phyloP scores from a whole-genome alignment of 2,113 vertebrate genomes.

The Pica pica region DNA sequence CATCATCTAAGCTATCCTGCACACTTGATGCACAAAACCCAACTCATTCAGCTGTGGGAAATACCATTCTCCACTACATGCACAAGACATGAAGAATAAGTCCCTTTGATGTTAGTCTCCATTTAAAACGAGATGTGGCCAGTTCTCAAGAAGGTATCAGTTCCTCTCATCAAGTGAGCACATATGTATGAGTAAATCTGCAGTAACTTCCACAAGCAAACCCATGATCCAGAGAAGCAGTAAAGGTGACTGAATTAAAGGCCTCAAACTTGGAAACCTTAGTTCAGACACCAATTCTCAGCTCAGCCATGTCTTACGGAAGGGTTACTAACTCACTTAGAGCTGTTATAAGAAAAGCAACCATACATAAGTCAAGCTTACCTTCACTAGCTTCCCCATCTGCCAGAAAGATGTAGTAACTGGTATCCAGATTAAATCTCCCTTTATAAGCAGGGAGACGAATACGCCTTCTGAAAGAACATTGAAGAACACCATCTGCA shows the following conservation, averaged over 20 bases:
- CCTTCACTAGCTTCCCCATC: conserved; percentile 75
- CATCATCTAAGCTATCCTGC: neutral
- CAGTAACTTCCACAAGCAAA: neutral
- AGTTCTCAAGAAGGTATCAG: neutral
- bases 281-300: neutral
- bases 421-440: conserved; percentile 76
- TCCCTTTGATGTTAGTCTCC: neutral
- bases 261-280: neutral
- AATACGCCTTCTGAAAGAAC: conserved; percentile 80
- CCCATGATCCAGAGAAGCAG: neutral
- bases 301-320: neutral
- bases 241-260: neutral
- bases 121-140: neutral
- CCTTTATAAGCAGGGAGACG: conserved; percentile 44
- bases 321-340: neutral
- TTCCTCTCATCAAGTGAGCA: neutral
- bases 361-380: neutral
- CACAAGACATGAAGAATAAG: neutral
- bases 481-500: conserved; percentile 79
- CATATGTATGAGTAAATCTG: neutral
- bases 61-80: neutral
- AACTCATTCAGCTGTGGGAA: neutral
- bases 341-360: neutral
- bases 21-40: neutral
- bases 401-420: conserved; percentile 85